phyloP scores from a whole-genome alignment of 64 coral and sea anemone genomes.

The Actinia tenebrosa region DNA sequence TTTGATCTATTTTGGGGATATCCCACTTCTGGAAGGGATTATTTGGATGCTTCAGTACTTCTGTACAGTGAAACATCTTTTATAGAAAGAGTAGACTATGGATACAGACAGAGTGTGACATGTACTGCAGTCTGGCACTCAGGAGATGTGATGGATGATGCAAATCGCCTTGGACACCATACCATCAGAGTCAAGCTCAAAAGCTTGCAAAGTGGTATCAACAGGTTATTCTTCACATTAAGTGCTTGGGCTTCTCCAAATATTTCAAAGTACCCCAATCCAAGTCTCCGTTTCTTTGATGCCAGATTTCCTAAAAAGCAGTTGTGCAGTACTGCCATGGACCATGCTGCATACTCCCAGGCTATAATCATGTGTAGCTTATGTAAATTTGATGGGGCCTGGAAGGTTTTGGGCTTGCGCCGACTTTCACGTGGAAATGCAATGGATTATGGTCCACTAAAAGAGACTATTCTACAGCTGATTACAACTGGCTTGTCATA shows the following conservation, averaged over 20 bases:
- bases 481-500: slow-evolving; percentile 27
- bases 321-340: slow-evolving; percentile 81
- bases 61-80: slow-evolving; percentile 65
- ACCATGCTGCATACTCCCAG: slow-evolving; percentile 81
- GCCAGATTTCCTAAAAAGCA: slow-evolving; percentile 81
- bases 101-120: neutral
- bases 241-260: slow-evolving; percentile 89
- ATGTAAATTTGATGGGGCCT: slow-evolving; percentile 36
- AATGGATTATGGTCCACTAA: slow-evolving; percentile 45
- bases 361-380: slow-evolving; percentile 81
- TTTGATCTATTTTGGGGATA: slow-evolving; percentile 97
- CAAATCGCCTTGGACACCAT: slow-evolving; percentile 59
- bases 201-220: slow-evolving; percentile 42
- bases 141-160: slow-evolving; percentile 73
- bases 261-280: slow-evolving; percentile 90
- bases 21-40: slow-evolving; percentile 46
- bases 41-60: slow-evolving; percentile 88
- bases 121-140: slow-evolving; percentile 57
- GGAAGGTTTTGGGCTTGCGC: slow-evolving; percentile 76
- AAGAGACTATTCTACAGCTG: slow-evolving; percentile 29
- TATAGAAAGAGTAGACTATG: slow-evolving; percentile 60
- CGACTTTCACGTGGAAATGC: slow-evolving; percentile 52
- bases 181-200: slow-evolving; percentile 78
- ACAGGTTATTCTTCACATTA: slow-evolving; percentile 89
- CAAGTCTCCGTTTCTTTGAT: slow-evolving; percentile 76